Evolutionary conservation across 53 echinoderm and acorn worm genomes (phyloP), one percentile per base, ranked within the genome.

Genomic region (Temnopleurus reevesii): DNA sequence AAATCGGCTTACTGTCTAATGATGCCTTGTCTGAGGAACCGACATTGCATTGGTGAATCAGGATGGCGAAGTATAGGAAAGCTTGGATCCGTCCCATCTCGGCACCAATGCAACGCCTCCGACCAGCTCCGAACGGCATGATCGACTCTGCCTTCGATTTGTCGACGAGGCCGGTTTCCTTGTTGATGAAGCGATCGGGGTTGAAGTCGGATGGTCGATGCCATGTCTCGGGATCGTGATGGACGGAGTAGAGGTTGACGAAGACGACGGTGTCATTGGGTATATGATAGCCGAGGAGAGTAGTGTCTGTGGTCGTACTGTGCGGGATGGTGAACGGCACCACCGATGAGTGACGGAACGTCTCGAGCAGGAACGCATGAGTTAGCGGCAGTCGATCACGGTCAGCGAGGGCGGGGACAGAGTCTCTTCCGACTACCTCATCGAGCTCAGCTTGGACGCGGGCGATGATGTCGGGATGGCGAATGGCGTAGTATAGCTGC

Each of bases 41-140:
- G 77, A 99, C 55, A 46, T 76, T 65, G 55, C 96, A 93, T 46
- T 90, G 93, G 76, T 96, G 99, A 24, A 99, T 77, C 51, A 99
- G 57, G 9, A 90, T 91, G 18, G 99, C 76, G 55, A 99, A 89
- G 91, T 96, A 99, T 18, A 99, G 57, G 79, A 99, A 99, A 25
- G 96, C 77, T 84, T 96, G 93, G 17, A 92, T 93, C n/a, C 91
- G 92, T 13, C 91, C 99, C 61, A 99, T 91, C 29, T 94, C 96
- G 3, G 94, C 93, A 45, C 99, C 99, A 47, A 98, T 90, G 76
- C 99, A 98, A 29, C 99, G 90, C 8, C 99, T 93, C 38, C 99
- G 90, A 1, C 99, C 99, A 25, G 92, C 96, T 4, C 94, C 93
- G 85, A 98, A 98, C 12, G 99, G 92, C 81, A 98, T 89, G 18